Percentiles rank a stretch among this genome's conserved stretches.
Conservation (phyloP, 2,888 invertebrate species). For the Ophioninae sp. region DNA sequence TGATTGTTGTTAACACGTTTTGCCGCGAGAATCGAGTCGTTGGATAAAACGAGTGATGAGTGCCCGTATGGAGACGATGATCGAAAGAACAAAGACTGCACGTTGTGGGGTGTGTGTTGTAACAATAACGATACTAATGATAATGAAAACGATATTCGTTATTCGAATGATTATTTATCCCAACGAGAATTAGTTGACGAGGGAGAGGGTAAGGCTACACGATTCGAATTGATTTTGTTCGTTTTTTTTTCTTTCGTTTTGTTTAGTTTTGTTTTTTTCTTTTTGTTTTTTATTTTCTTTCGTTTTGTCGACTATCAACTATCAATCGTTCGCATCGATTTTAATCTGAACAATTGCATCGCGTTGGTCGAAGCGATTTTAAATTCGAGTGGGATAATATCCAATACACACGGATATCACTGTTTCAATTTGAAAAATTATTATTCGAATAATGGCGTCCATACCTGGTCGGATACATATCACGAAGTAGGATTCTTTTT, state of each 20-base stretch:
- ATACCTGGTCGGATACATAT: constrained; percentile 48
- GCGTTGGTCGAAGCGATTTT: not conserved
- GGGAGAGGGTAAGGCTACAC: not conserved
- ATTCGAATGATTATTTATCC: constrained; percentile 36
- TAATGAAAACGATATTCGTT: not conserved
- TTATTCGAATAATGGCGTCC: constrained; percentile 6
- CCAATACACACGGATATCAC: not conserved
- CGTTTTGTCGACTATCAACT: too few species aligned
- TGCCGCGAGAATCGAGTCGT: not conserved
- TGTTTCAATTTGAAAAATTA: not conserved
- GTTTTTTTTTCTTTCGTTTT: too few species aligned
- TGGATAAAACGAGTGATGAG: not conserved
- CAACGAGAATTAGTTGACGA: constrained; percentile 4
- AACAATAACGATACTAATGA: not conserved
- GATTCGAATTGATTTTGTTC: too few species aligned
- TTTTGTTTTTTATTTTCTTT: too few species aligned
- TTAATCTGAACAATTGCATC: not conserved
- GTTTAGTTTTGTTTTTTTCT: too few species aligned
- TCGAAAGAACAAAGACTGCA: constrained; percentile 37
- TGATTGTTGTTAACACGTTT: not conserved
- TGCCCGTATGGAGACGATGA: not conserved
- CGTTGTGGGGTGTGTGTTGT: constrained; percentile 17
- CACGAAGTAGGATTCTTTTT: constrained; percentile 31
- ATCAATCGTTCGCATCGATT: not conserved
- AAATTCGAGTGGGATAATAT: not conserved